Percentiles rank a stretch among this genome's conserved stretches.
These are phyloP conservation scores for Apeltes quadracus DNA, from an alignment of 2,113 vertebrate species.

Conservation along the genomic window DNA sequence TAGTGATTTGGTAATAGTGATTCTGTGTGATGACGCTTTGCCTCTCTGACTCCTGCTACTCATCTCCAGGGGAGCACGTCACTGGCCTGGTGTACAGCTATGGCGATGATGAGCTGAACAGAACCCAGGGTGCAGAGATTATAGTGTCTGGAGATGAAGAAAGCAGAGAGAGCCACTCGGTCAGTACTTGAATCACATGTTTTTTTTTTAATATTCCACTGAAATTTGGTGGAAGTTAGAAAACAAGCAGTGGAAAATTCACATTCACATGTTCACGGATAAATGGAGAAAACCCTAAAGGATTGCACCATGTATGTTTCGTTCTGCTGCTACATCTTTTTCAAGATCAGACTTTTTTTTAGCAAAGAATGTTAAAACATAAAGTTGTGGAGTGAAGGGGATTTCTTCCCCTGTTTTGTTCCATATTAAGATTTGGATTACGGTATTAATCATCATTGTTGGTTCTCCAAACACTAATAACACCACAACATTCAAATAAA, in stretches of 20 bases:
- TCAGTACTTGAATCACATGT: constrained; percentile 70
- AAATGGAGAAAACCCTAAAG: background rate
- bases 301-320: background rate
- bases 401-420: too few relatives aligned
- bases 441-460: background rate
- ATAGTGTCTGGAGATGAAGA: constrained; percentile 89
- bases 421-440: too few relatives aligned
- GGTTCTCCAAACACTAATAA: background rate
- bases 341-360: background rate
- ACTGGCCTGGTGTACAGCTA: constrained; percentile 89
- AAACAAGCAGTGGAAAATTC: too few relatives aligned
- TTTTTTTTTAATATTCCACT: background rate
- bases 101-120: constrained; percentile 87
- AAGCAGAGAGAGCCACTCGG: constrained; percentile 92
- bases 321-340: background rate
- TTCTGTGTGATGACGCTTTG: background rate
- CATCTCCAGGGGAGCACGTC: constrained; percentile 77
- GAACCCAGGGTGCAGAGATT: constrained; percentile 79
- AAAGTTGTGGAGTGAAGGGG: background rate
- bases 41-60: background rate
- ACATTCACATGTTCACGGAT: too few relatives aligned
- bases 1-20: background rate
- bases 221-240: background rate
- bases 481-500: background rate
- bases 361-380: background rate